Evolutionary conservation across 2,888 invertebrate genomes (phyloP), one percentile per base, ranked within the genome.

Genomic region (Acheta domesticus): DNA sequence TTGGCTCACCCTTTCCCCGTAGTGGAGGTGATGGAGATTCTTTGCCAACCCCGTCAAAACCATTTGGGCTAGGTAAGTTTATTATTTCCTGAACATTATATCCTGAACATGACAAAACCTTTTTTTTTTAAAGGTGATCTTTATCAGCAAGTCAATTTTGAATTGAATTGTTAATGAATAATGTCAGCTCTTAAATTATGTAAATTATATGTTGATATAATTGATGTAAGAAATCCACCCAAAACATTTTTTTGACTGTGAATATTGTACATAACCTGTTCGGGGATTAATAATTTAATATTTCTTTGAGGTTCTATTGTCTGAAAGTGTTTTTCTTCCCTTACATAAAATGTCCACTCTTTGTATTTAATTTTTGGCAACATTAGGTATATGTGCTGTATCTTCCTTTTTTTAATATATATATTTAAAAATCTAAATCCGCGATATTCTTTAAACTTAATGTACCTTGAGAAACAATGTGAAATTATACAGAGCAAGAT

Each of bases 61-160:
- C 94, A 5, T 95, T 94, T 86, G 94, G 94, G 88, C 91, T 95
- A 84, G 94, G 95, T 95, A 90, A 90, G 93, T 88, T 83, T 36
- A 36, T 36, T 36, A 36, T 36, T 36, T 36, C 36, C 36, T 36
- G 36, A 0, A 8, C 36, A 36, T 89, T 88, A 87, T 77, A 88
- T 36, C 36, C 5, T 36, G 36, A 36, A 36, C 36, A 36, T 89
- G 23, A 73, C 1, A 8, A 21, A 11, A 16, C 4, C 48, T 1
- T 80, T 50, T 5, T 36, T 36, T n/a, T 36, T 36, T 36, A 0
- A 49, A 19, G 19, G 49, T 49, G 48, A 11, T 76, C 20, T 62
- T 21, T 36, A 19, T 14, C 77, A 19, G 8, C 16, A 16, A 23
- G 20, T 62, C 74, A 74, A n/a, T n/a, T 20, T 74, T 20, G 5